A percentile compares a stretch with the other conserved stretches of the same genome.
These are phyloP conservation scores for Nerophis ophidion DNA, from an alignment of 2,113 vertebrate species.

Conservation along the genomic window DNA sequence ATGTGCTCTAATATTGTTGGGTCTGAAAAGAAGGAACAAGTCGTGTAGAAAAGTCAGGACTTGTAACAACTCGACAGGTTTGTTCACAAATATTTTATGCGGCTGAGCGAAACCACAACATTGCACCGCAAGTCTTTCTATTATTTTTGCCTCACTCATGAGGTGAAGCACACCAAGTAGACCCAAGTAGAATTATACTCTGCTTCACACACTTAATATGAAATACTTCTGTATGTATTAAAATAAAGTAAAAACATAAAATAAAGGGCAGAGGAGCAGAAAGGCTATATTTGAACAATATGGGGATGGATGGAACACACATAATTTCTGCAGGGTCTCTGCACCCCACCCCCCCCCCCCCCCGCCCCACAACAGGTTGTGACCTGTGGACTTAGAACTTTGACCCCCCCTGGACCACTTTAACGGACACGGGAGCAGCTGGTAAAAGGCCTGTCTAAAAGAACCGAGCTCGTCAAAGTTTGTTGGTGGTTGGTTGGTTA, in stretches of 20 bases:
- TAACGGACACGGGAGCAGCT: constrained; percentile 58
- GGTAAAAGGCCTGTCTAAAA: constrained; percentile 13
- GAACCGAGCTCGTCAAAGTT: not conserved
- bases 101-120: not conserved
- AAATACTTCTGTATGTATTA: too few relatives aligned
- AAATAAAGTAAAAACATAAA: too few relatives aligned
- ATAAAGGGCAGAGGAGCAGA: not conserved
- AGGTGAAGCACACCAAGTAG: not conserved
- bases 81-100: not conserved
- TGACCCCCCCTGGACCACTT: constrained; percentile 30
- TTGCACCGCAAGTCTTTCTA: not conserved
- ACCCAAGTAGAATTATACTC: not conserved
- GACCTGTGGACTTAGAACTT: constrained; percentile 47
- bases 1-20: too few relatives aligned
- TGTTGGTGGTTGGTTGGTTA: too few relatives aligned
- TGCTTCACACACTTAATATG: too few relatives aligned
- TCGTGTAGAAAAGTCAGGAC: not conserved
- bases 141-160: not conserved
- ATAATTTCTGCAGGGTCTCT: constrained; percentile 24
- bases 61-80: constrained; percentile 6
- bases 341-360: constrained; percentile 18
- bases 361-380: constrained; percentile 48
- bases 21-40: too few relatives aligned
- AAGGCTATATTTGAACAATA: constrained; percentile 34
- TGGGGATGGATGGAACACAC: not conserved